Base-by-base conservation (phyloP, 2,113 vertebrate species). In the Brachionichthys hirsutus region DNA sequence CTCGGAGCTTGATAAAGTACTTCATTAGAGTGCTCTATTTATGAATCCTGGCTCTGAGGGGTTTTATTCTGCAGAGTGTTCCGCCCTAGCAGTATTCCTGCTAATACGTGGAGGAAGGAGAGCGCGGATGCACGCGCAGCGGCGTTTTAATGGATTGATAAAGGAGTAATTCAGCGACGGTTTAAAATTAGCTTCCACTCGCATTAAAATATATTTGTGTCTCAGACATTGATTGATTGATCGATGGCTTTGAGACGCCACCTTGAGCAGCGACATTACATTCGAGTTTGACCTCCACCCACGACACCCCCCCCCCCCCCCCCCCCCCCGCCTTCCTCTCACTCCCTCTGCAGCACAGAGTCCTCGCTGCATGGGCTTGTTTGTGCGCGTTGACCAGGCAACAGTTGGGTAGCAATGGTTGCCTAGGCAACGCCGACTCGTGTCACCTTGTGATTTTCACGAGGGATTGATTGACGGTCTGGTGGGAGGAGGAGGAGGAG, bases 331-430 rank as follows among this genome's bases (percentile, higher is more conserved):
- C 48, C 68, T 73, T 81, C 80, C 70, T 82, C 64, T 62, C 35
- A 59, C 64, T 79, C 73, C 12, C 47, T 68, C 62, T 42, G 70
- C 38, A 14, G 20, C 62, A 50, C 49, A 34, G 54, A 70, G 62
- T 41, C 73, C 58, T 51, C 13, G 48, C 70, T 57, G 47, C 49
- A 56, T n/a, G n/a, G 55, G 61, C 60, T 64, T 78, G 67, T 80
- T 80, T 70, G 83, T 35, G 50, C 69, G 50, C 13, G 45, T 70
- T 78, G 81, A 63, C 86, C 85, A 80, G 79, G 86, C 85, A 88
- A 87, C 84, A 81, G 84, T 87, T 87, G 74, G 82, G 76, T 74
- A 59, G 80, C 46, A n/a, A 64, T 80, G 77, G 88, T 89, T 89
- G 58, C 85, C 80, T 67, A 34, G 88, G 73, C 84, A 74, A 87